A percentile compares a stretch with the other conserved stretches of the same genome.
phyloP scores from a whole-genome alignment of 2,888 invertebrate species.

The Pherbina coryleti region DNA sequence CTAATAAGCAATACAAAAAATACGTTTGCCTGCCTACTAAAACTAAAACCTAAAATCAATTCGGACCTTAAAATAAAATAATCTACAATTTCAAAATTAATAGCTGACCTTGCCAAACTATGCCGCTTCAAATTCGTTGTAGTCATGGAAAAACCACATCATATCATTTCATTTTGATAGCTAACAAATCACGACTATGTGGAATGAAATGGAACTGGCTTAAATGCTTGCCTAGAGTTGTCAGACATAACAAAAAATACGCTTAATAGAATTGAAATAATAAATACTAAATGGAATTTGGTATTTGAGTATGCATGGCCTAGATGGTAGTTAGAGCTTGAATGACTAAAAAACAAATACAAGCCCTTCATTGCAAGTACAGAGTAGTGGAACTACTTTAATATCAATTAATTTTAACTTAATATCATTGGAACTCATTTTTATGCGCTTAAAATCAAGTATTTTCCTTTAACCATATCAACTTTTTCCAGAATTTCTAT shows the following conservation, averaged over 20 bases:
- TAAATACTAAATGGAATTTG: not conserved
- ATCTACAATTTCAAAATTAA: not conserved
- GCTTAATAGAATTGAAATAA: not conserved
- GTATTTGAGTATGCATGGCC: not conserved
- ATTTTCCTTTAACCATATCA: not conserved
- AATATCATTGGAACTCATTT: too few species aligned
- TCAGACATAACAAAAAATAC: not conserved
- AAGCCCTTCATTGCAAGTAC: not conserved
- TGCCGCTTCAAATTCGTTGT: not conserved
- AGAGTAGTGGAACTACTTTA: too few species aligned
- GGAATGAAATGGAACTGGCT: not conserved
- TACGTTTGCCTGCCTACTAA: not conserved
- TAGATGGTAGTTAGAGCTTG: not conserved
- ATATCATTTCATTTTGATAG: too few species aligned
- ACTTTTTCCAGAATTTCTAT: not conserved
- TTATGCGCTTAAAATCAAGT: too few species aligned
- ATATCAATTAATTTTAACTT: too few species aligned
- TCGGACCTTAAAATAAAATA: not conserved
- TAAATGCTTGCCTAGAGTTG: not conserved
- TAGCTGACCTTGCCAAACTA: not conserved
- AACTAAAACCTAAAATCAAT: not conserved
- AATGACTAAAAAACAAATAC: not conserved
- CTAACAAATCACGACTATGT: not conserved
- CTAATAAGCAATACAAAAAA: not conserved
- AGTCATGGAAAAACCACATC: not conserved